These are phyloP conservation scores for Brachyalestes nurse DNA, from an alignment of 2,797 vertebrate species.

Conservation along the genomic window DNA sequence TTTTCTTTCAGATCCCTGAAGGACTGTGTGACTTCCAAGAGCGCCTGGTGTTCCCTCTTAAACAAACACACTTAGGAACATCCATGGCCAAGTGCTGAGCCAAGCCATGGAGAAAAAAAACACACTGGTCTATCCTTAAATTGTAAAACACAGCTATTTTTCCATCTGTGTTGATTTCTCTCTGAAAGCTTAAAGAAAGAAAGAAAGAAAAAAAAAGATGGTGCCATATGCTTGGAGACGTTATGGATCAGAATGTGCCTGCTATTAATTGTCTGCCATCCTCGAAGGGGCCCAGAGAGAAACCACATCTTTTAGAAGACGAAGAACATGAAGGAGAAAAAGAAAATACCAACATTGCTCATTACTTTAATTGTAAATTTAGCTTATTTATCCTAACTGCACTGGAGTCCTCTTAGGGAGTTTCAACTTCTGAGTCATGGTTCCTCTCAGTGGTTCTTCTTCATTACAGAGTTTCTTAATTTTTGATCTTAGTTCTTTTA, in stretches of 20 bases:
- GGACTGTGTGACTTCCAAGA: slow-evolving; percentile 69
- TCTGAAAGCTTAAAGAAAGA: slow-evolving; percentile 66
- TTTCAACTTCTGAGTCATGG: too few species aligned
- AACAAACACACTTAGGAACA: slow-evolving; percentile 80
- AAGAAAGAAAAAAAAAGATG: slow-evolving; percentile 18
- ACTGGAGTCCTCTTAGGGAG: too few species aligned
- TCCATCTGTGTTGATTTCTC: slow-evolving; percentile 76
- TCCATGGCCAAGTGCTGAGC: slow-evolving; percentile 32
- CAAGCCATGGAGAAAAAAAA: slow-evolving; percentile 56
- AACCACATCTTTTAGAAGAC: slow-evolving; percentile 23
- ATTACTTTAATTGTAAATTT: background rate
- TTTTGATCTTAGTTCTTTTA: too few species aligned
- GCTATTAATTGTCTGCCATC: slow-evolving; percentile 49
- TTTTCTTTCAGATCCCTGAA: slow-evolving; percentile 50
- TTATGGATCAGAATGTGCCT: slow-evolving; percentile 62
- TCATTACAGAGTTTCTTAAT: background rate
- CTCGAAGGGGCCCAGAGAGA: slow-evolving; percentile 46
- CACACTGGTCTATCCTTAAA: slow-evolving; percentile 62
- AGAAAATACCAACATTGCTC: background rate
- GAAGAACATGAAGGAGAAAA: background rate
- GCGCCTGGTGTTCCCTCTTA: slow-evolving; percentile 70
- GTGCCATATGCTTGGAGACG: slow-evolving; percentile 55
- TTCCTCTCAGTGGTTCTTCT: background rate
- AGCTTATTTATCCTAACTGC: too few species aligned
- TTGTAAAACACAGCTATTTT: slow-evolving; percentile 54